These are phyloP conservation scores for Parapristionchus giblindavisi DNA, from an alignment of 2,888 invertebrate genomes.

Conservation along the genomic window DNA sequence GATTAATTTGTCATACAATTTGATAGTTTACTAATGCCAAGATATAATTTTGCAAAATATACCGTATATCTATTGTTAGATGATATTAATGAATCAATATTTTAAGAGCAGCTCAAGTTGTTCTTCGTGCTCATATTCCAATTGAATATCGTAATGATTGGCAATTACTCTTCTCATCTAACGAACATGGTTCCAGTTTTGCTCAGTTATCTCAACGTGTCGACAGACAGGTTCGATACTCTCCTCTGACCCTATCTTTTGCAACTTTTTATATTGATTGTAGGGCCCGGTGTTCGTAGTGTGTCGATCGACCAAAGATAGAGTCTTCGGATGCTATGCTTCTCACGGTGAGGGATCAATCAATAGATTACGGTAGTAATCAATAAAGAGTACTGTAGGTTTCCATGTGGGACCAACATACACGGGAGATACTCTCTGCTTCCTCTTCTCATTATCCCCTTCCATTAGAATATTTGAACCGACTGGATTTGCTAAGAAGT, in stretches of 20 bases:
- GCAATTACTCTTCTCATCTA: constrained; percentile 50
- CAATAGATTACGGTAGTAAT: not conserved
- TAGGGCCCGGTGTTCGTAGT: constrained; percentile 74
- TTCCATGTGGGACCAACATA: constrained; percentile 53
- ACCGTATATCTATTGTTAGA: not conserved
- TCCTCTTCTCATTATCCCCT: constrained; percentile 85
- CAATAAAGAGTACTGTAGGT: constrained; percentile 35
- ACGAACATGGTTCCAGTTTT: constrained; percentile 56
- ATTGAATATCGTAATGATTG: constrained; percentile 52
- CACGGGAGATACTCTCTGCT: constrained; percentile 77
- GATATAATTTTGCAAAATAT: not conserved
- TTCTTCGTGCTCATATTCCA: constrained; percentile 46
- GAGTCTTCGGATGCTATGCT: constrained; percentile 90
- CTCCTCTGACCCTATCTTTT: not conserved
- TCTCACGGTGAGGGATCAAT: constrained; percentile 70
- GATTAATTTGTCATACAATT: not conserved
- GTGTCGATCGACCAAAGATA: constrained; percentile 79
- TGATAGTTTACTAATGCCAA: not conserved
- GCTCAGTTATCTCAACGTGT: constrained; percentile 48
- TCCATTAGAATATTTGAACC: constrained; percentile 81
- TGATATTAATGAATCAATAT: not conserved
- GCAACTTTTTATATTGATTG: too few relatives aligned
- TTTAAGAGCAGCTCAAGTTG: constrained; percentile 11
- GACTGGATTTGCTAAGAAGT: constrained; percentile 87
- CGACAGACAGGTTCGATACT: constrained; percentile 24